Base-by-base conservation (phyloP, 2,797 vertebrate species). In the Typhlichthys eigenmanni region DNA sequence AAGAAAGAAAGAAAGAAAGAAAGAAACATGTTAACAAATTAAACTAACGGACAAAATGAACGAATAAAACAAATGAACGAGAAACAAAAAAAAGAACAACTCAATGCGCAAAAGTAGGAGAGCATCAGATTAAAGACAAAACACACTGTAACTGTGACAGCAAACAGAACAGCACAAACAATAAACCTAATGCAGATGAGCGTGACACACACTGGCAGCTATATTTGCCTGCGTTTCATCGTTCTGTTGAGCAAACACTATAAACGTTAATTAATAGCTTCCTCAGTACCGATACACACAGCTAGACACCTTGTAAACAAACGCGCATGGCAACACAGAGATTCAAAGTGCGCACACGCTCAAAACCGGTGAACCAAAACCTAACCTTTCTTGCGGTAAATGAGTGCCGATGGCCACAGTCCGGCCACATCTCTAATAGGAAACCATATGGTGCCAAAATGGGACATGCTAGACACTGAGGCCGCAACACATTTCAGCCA, bases 401-500 rank as follows among this genome's bases (percentile, higher is more conserved):
- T 80, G 77, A 76, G 69, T 75, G 83, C 75, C 75, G 74, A 73
- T 66, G 74, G 69, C 77, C 66, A 43, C 71, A 73, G 74, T 64
- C 75, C 76, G 14, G 64, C 7, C 61, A 63, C 66, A 47, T 72
- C 69, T 43, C 76, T 76, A 67, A 81, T 64, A 82, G 82, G 69
- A 86, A 82, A 76, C 64, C n/a, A 81, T 74, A 54, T 2, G 49
- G 73, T 76, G 78, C 75, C 76, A 86, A 79, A 60, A 79, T 80
- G 72, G 58, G 52, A 69, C 6, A 19, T 60, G 0, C n/a, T 43
- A 80, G 71, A 77, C 78, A 76, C 48, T 52, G 60, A 61, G 71
- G 69, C 80, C 69, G 76, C 67, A 59, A 67, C 72, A 83, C 74
- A 81, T 85, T 78, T 75, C 78, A 77, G 87, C 86, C 87, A 88